phyloP scores from a whole-genome alignment of 2,113 vertebrate genomes.

The Leuciscus idus region DNA sequence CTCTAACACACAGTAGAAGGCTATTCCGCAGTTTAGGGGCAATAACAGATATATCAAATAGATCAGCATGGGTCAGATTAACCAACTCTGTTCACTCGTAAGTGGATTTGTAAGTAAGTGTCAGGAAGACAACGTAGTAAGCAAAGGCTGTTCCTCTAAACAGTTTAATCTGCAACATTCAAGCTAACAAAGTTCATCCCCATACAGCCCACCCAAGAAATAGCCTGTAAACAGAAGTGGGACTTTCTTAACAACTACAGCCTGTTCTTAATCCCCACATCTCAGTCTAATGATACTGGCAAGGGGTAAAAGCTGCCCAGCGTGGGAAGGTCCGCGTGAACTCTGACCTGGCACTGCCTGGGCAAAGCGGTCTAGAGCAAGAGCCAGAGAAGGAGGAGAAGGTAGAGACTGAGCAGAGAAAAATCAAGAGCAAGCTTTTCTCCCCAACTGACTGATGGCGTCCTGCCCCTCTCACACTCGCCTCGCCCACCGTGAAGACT shows the following conservation, averaged over 20 bases:
- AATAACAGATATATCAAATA: neutral
- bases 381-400: slow-evolving; percentile 55
- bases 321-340: slow-evolving; percentile 71
- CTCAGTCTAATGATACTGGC: slow-evolving; percentile 69
- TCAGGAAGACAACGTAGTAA: neutral
- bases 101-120: neutral
- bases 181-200: slow-evolving; percentile 25
- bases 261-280: slow-evolving; percentile 68
- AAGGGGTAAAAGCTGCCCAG: slow-evolving; percentile 73
- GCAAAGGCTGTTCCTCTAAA: slow-evolving; percentile 67
- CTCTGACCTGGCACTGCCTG: slow-evolving; percentile 64
- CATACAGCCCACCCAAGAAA: slow-evolving; percentile 19
- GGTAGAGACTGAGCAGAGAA: slow-evolving; percentile 43
- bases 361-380: slow-evolving; percentile 37
- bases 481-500: slow-evolving; percentile 14
- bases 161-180: neutral
- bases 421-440: slow-evolving; percentile 49
- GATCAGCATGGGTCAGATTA: neutral
- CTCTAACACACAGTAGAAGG: too few species aligned
- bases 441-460: slow-evolving; percentile 32
- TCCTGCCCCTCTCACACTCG: neutral
- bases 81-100: neutral
- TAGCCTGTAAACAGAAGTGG: slow-evolving; percentile 37
- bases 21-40: too few species aligned
- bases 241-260: slow-evolving; percentile 66